Evolutionary conservation across 2,888 invertebrate species (phyloP).

Genomic region (Lycocerus yunnanus): DNA sequence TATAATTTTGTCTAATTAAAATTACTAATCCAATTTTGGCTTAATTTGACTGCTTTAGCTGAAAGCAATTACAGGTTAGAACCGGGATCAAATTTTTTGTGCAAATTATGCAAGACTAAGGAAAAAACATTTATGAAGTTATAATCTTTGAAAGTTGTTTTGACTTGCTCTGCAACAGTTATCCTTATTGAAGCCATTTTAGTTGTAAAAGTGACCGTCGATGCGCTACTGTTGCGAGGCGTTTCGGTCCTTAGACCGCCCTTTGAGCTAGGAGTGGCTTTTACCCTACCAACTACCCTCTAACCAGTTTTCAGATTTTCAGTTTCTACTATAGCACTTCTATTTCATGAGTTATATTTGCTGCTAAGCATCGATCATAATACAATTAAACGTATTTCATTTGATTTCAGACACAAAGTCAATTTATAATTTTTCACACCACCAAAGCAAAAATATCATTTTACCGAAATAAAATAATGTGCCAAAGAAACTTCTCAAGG

Average conservation of each 20-base stretch:
- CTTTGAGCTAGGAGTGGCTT: conserved; percentile 48
- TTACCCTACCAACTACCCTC: conserved; percentile 21
- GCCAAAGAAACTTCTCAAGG: too few relatives aligned
- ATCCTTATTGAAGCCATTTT: conserved; percentile 28
- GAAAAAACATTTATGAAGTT: background rate
- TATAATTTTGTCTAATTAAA: background rate
- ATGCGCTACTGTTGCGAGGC: conserved; percentile 42
- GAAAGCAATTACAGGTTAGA: background rate
- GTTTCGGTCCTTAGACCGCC: conserved; percentile 44
- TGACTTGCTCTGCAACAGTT: conserved; percentile 24
- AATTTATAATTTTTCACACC: background rate
- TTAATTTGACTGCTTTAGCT: background rate
- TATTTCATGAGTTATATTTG: conserved; percentile 24
- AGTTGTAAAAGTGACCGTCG: conserved; percentile 41
- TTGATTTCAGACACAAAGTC: background rate
- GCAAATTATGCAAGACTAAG: background rate
- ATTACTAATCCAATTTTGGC: background rate
- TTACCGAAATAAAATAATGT: too few relatives aligned
- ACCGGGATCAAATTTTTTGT: background rate
- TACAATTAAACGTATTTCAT: background rate
- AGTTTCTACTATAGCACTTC: conserved; percentile 11
- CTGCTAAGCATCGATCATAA: conserved; percentile 9
- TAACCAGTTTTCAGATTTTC: conserved; percentile 6
- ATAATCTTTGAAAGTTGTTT: background rate
- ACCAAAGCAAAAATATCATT: too few relatives aligned